Evolutionary conservation across 2,797 vertebrate species (phyloP).

Genomic region (Crax fasciolata): DNA sequence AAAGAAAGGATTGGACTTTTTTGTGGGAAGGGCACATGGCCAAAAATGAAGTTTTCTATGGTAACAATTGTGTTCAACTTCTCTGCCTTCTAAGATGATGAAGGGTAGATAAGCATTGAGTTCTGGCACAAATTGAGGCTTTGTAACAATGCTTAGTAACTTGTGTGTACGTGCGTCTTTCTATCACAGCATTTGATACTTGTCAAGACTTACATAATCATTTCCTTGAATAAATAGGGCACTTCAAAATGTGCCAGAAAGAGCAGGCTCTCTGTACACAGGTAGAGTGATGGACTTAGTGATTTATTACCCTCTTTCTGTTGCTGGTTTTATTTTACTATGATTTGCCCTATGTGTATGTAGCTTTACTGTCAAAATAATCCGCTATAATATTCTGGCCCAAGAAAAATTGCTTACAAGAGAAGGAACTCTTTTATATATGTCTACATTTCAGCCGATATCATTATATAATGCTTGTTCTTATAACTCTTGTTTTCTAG

Average conservation of each 20-base stretch:
- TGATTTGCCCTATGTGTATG: background rate
- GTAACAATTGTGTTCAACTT: background rate
- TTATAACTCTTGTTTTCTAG: background rate
- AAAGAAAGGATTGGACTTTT: background rate
- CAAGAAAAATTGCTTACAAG: background rate
- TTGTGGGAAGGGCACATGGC: background rate
- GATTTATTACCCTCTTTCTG: background rate
- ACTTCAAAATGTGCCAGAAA: slow-evolving; percentile 23
- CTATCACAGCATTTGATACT: background rate
- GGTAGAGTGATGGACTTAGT: background rate
- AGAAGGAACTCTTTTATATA: background rate
- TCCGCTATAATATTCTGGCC: background rate
- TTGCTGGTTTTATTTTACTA: background rate
- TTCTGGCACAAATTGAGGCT: background rate
- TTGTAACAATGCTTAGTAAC: background rate
- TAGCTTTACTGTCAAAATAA: slow-evolving; percentile 17
- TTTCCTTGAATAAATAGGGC: slow-evolving; percentile 14
- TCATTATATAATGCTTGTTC: background rate
- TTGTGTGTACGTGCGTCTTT: background rate
- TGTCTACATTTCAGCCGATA: background rate
- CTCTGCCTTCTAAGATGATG: background rate
- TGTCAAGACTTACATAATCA: slow-evolving; percentile 7
- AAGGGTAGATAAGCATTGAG: background rate
- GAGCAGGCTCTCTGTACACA: background rate
- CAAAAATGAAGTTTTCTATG: background rate